Evolutionary conservation across 1,140 invertebrate genomes (phyloP).

Genomic region (Lordiphosa clarofinis): DNA sequence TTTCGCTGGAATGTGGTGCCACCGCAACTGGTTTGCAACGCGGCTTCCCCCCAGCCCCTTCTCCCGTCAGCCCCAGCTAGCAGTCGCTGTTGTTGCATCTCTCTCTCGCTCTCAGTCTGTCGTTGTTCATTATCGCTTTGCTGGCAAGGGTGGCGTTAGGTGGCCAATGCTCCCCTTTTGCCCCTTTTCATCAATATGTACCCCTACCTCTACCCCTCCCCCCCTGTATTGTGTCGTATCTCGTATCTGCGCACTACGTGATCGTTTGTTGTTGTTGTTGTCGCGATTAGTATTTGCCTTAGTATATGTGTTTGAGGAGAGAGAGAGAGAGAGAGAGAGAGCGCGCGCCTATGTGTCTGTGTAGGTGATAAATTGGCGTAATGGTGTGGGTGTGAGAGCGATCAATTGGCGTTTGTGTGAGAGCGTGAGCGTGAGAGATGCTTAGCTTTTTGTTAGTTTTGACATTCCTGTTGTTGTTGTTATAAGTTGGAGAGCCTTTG

Average conservation of each 20-base stretch:
- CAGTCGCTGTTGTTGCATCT: constrained; percentile 1
- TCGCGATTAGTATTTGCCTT: constrained; percentile 50
- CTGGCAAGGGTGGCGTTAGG: constrained; percentile 65
- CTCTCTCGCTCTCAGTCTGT: constrained; percentile 15
- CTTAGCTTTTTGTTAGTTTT: constrained; percentile 66
- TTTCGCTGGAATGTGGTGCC: constrained; percentile 66
- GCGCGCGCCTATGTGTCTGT: constrained; percentile 17
- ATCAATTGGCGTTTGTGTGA: constrained; percentile 56
- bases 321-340: constrained; percentile 35
- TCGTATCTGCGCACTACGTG: constrained; percentile 55
- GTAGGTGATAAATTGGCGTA: constrained; percentile 69
- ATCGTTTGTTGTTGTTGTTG: constrained; percentile 39
- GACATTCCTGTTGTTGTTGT: constrained; percentile 58
- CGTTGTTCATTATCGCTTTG: constrained; percentile 65
- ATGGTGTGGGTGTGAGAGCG: constrained; percentile 46
- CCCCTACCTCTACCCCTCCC: too few species aligned
- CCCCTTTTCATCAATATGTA: constrained; percentile 14
- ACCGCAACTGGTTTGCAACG: constrained; percentile 63
- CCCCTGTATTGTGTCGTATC: constrained; percentile 2
- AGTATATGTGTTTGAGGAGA: constrained; percentile 33
- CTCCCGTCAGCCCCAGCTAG: neutral
- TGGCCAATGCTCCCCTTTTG: constrained; percentile 29
- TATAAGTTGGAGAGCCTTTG: constrained; percentile 23
- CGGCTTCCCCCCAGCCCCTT: constrained; percentile 1
- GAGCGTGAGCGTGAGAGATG: constrained; percentile 22